These are phyloP conservation scores for Syngnathoides biaculeatus DNA, from an alignment of 2,113 vertebrate species.

Conservation along the genomic window DNA sequence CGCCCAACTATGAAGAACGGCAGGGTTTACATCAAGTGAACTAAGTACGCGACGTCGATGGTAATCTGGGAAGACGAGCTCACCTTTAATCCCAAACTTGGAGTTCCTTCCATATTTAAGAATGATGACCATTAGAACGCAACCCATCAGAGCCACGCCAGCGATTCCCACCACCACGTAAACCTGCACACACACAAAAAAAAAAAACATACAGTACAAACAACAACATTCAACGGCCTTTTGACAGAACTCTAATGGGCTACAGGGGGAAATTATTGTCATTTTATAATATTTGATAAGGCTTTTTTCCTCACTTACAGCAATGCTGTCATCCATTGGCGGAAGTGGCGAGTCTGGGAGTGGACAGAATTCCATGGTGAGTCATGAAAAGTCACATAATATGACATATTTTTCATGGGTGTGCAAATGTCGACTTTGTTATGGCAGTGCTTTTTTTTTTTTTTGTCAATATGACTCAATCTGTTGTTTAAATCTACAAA, in stretches of 20 bases:
- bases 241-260: not conserved
- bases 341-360: slow-evolving; percentile 50
- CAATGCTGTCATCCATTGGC: slow-evolving; percentile 60
- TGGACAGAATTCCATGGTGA: not conserved
- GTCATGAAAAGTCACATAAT: not conserved
- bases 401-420: not conserved
- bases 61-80: slow-evolving; percentile 25
- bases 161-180: slow-evolving; percentile 94
- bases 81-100: slow-evolving; percentile 99
- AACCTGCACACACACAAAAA: slow-evolving; percentile 71
- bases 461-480: too few species aligned
- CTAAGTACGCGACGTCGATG: not conserved
- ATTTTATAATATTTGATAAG: not conserved
- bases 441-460: too few species aligned
- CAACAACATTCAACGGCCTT: not conserved
- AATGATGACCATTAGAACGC: slow-evolving; percentile 91
- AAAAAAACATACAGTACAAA: not conserved
- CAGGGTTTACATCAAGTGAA: too few species aligned
- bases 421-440: not conserved
- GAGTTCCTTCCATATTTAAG: slow-evolving; percentile 95
- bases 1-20: not conserved
- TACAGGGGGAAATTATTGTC: not conserved
- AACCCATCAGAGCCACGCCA: slow-evolving; percentile 88
- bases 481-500: too few species aligned
- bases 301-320: slow-evolving; percentile 49